phyloP scores from a whole-genome alignment of 2,113 vertebrate species.

The Dasyornis broadbenti region DNA sequence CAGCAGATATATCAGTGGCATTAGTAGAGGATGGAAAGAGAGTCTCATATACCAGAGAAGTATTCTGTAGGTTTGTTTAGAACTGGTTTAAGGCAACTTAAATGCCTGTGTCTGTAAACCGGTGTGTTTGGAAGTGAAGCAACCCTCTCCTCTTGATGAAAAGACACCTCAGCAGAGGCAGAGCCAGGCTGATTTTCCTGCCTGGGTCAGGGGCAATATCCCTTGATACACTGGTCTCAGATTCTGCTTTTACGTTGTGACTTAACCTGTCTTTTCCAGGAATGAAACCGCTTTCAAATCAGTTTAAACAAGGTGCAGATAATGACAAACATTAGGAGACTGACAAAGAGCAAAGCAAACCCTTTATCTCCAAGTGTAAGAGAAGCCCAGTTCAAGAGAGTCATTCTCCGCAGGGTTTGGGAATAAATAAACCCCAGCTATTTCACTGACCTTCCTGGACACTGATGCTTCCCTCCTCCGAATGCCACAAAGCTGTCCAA shows the following conservation, averaged over 20 bases:
- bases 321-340: not conserved
- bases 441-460: conserved; percentile 86
- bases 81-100: not conserved
- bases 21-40: not conserved
- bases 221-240: not conserved
- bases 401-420: conserved; percentile 6
- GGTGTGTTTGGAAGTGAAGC: not conserved
- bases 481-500: conserved; percentile 84
- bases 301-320: not conserved
- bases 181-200: not conserved
- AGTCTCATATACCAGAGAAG: not conserved
- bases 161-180: not conserved
- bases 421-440: conserved; percentile 59
- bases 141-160: not conserved
- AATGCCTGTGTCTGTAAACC: not conserved
- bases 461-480: conserved; percentile 81
- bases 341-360: not conserved
- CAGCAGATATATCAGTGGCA: not conserved
- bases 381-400: not conserved
- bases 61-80: not conserved
- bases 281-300: not conserved
- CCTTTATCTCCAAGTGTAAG: not conserved
- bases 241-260: not conserved
- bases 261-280: not conserved
- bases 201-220: not conserved